Percentiles rank a stretch among this genome's conserved stretches.
Conservation (phyloP, 2,113 vertebrate genomes). For the Eptatretus burgeri region DNA sequence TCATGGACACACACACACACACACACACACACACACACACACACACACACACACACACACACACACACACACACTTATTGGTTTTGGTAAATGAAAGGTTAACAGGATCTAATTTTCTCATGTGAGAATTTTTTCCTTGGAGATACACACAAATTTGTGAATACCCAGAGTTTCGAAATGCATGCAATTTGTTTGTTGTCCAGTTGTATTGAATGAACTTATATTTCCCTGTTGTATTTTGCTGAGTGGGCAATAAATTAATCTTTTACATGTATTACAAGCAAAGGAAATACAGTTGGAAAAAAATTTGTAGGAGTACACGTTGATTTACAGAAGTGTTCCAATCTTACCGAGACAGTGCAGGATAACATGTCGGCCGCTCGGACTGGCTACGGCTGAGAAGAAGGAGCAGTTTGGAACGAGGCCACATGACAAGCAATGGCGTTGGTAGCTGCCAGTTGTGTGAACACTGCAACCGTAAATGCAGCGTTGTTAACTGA, state of each 20-base stretch:
- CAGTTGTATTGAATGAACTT: no score
- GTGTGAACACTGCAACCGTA: conserved; percentile 19
- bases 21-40: neutral
- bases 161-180: no score
- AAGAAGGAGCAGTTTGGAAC: conserved; percentile 26
- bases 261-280: neutral
- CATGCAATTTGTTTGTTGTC: no score
- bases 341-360: conserved; percentile 23
- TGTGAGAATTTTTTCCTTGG: no score
- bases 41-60: conserved; percentile 1
- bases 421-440: conserved; percentile 28
- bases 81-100: no score
- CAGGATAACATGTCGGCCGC: conserved; percentile 23
- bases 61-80: neutral
- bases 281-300: neutral
- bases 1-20: neutral
- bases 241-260: neutral
- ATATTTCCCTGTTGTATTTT: no score
- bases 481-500: no score
- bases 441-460: conserved; percentile 23
- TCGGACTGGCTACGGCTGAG: conserved; percentile 25
- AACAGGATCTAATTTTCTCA: no score
- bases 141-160: no score
- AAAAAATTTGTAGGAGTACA: neutral
- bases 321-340: neutral